Base-by-base conservation (phyloP, 2,113 vertebrate species). In the Sigmodon hispidus region DNA sequence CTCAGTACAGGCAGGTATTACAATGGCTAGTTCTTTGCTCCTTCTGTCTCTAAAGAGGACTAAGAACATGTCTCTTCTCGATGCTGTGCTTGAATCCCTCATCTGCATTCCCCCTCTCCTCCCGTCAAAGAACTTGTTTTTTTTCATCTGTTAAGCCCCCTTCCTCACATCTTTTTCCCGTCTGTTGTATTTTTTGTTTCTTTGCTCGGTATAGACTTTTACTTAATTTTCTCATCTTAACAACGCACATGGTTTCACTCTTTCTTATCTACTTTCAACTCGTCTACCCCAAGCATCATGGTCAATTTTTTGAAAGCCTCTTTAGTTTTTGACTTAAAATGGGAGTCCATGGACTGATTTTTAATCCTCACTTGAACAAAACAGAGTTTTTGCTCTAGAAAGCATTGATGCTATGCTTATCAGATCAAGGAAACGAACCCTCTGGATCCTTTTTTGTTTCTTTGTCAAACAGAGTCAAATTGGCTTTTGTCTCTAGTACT, bases 401-500 rank as follows among this genome's bases (percentile, higher is more conserved):
- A 52, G 3, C 48, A 67, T 61, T 36, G 19, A 52, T 73, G 22
- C 48, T 50, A 16, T 59, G 43, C 36, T 55, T 22, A 59, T 67
- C 55, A 72, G 73, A 72, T 7, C 40, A 50, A 81, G 40, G 21
- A 59, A 89, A 31, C 65, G 26, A 65, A 7, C 16, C 16, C 36
- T 88, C n/a, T 70, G 70, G 67, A 7, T 85, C 36, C 5, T 85
- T 43, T 21, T 16, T 52, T 72, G 1, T 63, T 93, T 34, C 3
- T 94, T 89, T 24, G 21, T 89, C n/a, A n/a, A n/a, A n/a, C n/a
- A n/a, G 61, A 69, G 59, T 52, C 65, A 61, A 45, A 50, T 89
- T 89, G 40, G 43, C 34, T 89, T 94, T 45, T 77, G 22, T 89
- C 15, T 87, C 85, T 76, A 45, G 7, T 94, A 61, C 50, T 87